phyloP scores from a whole-genome alignment of 2,797 vertebrate genomes.

The Acanthornis magna region DNA sequence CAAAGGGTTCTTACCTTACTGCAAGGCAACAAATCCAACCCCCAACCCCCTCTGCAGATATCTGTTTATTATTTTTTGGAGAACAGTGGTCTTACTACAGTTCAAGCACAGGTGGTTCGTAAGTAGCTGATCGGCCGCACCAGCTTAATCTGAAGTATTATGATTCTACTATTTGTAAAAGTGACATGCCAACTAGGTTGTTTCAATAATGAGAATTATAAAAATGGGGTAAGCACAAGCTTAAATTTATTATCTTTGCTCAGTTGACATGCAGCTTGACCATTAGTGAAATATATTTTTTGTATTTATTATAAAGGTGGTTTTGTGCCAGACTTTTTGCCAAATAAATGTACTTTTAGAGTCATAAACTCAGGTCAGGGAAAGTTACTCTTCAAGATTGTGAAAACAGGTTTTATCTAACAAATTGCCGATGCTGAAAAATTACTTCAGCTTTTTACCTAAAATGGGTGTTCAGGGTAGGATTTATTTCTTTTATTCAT shows the following conservation, averaged over 20 bases:
- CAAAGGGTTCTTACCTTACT: not conserved
- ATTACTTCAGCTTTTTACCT: constrained; percentile 56
- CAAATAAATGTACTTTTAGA: constrained; percentile 29
- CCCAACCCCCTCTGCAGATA: not conserved
- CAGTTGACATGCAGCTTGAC: not conserved
- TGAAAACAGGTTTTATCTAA: constrained; percentile 31
- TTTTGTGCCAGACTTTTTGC: not conserved
- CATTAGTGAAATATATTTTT: not conserved
- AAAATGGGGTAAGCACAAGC: not conserved
- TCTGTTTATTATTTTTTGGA: not conserved
- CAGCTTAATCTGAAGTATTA: not conserved
- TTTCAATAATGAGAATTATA: not conserved
- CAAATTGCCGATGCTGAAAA: constrained; percentile 53
- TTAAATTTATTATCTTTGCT: not conserved
- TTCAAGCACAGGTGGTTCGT: not conserved
- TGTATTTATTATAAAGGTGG: not conserved
- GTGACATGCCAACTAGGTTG: not conserved
- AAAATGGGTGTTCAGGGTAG: constrained; percentile 50
- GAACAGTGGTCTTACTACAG: not conserved
- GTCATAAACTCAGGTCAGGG: constrained; percentile 7
- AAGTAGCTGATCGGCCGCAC: not conserved
- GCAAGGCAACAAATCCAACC: not conserved
- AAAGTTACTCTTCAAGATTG: constrained; percentile 14
- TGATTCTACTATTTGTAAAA: not conserved
- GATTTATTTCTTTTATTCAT: constrained; percentile 72